phyloP scores from a whole-genome alignment of 2,888 invertebrate genomes.

The Drosophila eohydei region DNA sequence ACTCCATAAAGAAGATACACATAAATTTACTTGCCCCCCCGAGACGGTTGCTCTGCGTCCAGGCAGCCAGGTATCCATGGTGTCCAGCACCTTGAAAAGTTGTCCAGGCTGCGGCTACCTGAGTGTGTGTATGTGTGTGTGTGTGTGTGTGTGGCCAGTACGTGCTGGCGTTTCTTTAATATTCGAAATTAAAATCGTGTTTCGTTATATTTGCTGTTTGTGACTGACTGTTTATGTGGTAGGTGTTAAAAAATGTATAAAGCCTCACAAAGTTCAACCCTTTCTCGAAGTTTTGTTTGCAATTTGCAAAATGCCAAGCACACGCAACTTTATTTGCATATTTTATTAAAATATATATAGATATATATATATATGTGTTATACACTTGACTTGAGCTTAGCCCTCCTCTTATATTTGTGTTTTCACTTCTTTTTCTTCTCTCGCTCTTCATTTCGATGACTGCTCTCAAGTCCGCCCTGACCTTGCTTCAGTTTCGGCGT shows the following conservation, averaged over 20 bases:
- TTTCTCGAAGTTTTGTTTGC: conserved; percentile 58
- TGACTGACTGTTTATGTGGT: conserved; percentile 25
- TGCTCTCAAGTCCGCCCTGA: conserved; percentile 25
- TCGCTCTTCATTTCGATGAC: conserved; percentile 9
- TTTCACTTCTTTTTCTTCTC: neutral
- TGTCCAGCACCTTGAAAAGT: conserved; percentile 28
- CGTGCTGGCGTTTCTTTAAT: conserved; percentile 23
- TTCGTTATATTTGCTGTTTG: conserved; percentile 37
- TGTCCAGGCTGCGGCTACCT: conserved; percentile 8
- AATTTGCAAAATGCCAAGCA: conserved; percentile 59
- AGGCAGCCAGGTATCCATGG: neutral
- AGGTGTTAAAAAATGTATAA: conserved; percentile 55
- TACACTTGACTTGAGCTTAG: conserved; percentile 65
- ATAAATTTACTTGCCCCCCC: conserved; percentile 34
- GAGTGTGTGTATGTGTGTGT: neutral
- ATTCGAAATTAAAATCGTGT: conserved; percentile 57
- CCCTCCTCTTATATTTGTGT: conserved; percentile 27
- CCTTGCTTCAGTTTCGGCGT: conserved; percentile 28
- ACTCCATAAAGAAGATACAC: conserved; percentile 31
- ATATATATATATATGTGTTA: conserved; percentile 18
- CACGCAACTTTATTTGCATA: conserved; percentile 71
- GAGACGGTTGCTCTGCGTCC: conserved; percentile 8
- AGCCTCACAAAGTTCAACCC: conserved; percentile 54
- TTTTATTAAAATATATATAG: conserved; percentile 64
- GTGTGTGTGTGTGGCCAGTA: conserved; percentile 9